Evolutionary conservation across 1,140 invertebrate genomes (phyloP), one percentile per base, ranked within the genome.

Genomic region (Hypothenemus hampei): DNA sequence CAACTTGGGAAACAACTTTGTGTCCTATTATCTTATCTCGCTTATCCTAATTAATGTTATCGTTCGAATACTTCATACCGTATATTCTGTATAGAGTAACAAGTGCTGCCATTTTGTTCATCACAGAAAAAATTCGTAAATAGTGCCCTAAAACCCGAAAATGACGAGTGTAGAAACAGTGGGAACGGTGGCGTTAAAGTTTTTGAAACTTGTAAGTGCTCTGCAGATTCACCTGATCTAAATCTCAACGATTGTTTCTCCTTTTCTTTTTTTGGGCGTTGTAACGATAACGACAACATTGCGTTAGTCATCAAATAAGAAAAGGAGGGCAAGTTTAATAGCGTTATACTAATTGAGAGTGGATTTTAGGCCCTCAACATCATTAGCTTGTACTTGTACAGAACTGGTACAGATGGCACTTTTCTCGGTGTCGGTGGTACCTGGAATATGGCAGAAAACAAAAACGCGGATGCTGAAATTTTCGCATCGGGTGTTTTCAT

Each of bases 381-480:
- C 45, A 66, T 56, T 20, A 18, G 20, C 23, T 15, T 91, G 22
- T 81, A 89, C 36, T 73, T 91, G 1, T 91, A 91, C 71, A 81
- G 88, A 56, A 85, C 83, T 31, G 89, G 89, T 10, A 83, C 84
- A 66, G 78, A 82, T 39, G 87, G 87, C 2, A 79, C 83, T 60
- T 91, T 91, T 68, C 73, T 91, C 29, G 88, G 88, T 16, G 85
- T 90, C 15, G 87, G 87, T 24, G 87, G 87, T 19, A 88, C 86
- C 3, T 91, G 87, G 87, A 91, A 91, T 72, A 72, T 89, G 18
- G 86, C 89, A 61, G 88, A 91, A 69, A 85, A 87, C 63, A 91
- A 91, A 73, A 87, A 83, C 69, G 81, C 86, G 1, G 88, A 91
- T 65, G 83, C 83, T 16, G 89, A 91, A 76, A 89, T 90, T 22